Percentiles rank a stretch among this genome's conserved stretches.
These are phyloP conservation scores for Eurystomus glaucurus DNA, from an alignment of 2,797 vertebrate genomes.

Conservation along the genomic window DNA sequence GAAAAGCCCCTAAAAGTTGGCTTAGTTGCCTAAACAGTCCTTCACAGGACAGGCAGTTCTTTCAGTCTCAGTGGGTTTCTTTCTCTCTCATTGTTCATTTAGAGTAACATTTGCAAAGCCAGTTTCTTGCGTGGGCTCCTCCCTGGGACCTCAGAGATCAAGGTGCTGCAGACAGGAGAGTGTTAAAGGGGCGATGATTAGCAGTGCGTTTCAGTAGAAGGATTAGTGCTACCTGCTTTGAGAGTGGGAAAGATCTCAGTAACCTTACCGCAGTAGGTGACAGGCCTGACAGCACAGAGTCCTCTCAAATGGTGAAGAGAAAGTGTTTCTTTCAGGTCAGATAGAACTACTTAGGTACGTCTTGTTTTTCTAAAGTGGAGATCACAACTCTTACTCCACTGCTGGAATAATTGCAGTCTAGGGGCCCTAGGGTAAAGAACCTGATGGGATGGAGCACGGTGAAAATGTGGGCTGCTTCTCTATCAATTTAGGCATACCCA, in stretches of 20 bases:
- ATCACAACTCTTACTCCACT: background rate
- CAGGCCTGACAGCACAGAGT: background rate
- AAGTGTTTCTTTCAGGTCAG: background rate
- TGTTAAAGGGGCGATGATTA: background rate
- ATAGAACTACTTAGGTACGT: background rate
- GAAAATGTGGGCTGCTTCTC: background rate
- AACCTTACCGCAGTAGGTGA: background rate
- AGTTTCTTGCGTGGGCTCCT: background rate
- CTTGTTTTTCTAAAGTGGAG: background rate
- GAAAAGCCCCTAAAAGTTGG: background rate
- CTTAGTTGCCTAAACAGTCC: background rate
- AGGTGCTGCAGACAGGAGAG: background rate
- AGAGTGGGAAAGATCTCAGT: background rate
- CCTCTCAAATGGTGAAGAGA: background rate
- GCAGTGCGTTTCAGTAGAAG: background rate
- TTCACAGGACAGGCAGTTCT: background rate
- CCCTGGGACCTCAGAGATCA: background rate
- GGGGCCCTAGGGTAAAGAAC: background rate
- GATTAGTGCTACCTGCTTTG: background rate
- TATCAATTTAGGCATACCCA: background rate
- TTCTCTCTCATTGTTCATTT: background rate
- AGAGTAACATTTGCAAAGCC: background rate
- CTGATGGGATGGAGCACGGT: background rate
- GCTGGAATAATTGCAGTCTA: background rate
- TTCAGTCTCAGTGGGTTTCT: background rate